A percentile compares a stretch with the other conserved stretches of the same genome.
Conservation (phyloP, 2,888 invertebrate species). For the Scaptomyza parva region DNA sequence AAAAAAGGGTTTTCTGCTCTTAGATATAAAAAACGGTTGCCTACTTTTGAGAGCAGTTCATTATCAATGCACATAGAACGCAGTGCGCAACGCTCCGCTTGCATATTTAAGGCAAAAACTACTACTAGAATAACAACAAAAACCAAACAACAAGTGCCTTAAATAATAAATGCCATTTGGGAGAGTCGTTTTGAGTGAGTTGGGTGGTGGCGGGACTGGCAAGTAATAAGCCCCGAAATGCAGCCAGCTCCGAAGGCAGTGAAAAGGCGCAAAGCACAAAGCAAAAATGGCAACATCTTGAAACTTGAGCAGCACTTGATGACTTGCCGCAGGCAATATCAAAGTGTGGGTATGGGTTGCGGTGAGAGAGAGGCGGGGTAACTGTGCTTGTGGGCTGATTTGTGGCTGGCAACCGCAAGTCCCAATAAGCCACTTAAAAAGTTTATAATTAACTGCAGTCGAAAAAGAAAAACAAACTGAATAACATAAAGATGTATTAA, state of each 20-base stretch:
- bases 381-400: neutral
- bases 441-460: constrained; percentile 76
- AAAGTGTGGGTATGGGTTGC: neutral
- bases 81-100: constrained; percentile 23
- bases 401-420: constrained; percentile 56
- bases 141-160: constrained; percentile 37
- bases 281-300: constrained; percentile 67
- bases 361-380: neutral
- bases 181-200: neutral
- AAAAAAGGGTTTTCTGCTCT: constrained; percentile 24
- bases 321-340: constrained; percentile 52
- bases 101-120: constrained; percentile 50
- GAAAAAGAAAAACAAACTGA: constrained; percentile 37
- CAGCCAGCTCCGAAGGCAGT: constrained; percentile 33
- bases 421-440: constrained; percentile 80
- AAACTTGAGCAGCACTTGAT: constrained; percentile 67
- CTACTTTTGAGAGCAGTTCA: constrained; percentile 59
- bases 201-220: neutral
- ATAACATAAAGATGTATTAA: constrained; percentile 32
- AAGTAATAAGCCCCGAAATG: constrained; percentile 31
- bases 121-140: constrained; percentile 33
- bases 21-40: constrained; percentile 48
- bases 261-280: constrained; percentile 29
- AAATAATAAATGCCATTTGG: constrained; percentile 61
- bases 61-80: constrained; percentile 67